phyloP scores from a whole-genome alignment of 2,797 vertebrate genomes.

The Erpetoichthys calabaricus region DNA sequence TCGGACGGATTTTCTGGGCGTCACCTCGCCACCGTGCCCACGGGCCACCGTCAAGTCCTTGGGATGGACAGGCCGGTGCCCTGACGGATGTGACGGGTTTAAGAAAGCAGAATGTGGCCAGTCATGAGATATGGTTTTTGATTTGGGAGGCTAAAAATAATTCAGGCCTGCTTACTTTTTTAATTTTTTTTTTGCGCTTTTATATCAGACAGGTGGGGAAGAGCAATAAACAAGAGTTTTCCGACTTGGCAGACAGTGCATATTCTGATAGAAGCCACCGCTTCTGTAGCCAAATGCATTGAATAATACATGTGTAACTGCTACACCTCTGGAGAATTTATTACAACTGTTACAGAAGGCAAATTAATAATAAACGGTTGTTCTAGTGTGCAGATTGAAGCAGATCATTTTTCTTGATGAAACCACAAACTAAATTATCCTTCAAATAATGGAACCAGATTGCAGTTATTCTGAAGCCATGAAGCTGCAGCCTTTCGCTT shows the following conservation, averaged over 20 bases:
- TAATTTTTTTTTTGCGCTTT: slow-evolving; percentile 45
- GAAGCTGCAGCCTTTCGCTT: too few species aligned
- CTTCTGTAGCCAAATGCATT: slow-evolving; percentile 54
- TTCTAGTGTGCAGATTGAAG: slow-evolving; percentile 49
- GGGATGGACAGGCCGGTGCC: too few species aligned
- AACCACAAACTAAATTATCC: too few species aligned
- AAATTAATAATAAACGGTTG: slow-evolving; percentile 28
- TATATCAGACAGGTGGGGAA: slow-evolving; percentile 54
- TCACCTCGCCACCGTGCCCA: too few species aligned
- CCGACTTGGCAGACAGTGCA: slow-evolving; percentile 56
- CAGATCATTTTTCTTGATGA: slow-evolving; percentile 36
- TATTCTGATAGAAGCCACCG: slow-evolving; percentile 55
- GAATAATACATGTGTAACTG: slow-evolving; percentile 62
- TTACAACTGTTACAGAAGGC: slow-evolving; percentile 31
- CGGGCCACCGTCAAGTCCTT: too few species aligned
- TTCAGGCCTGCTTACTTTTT: slow-evolving; percentile 25
- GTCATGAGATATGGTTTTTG: not conserved
- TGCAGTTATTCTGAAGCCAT: too few species aligned
- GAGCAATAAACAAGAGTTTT: slow-evolving; percentile 47
- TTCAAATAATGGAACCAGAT: too few species aligned
- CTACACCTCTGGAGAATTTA: slow-evolving; percentile 29
- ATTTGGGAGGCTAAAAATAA: slow-evolving; percentile 37
- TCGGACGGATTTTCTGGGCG: not conserved
- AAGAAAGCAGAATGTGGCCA: too few species aligned
- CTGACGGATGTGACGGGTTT: too few species aligned